Evolutionary conservation across 2,797 vertebrate species (phyloP), one percentile per base, ranked within the genome.

Genomic region (Graptemys geographica): DNA sequence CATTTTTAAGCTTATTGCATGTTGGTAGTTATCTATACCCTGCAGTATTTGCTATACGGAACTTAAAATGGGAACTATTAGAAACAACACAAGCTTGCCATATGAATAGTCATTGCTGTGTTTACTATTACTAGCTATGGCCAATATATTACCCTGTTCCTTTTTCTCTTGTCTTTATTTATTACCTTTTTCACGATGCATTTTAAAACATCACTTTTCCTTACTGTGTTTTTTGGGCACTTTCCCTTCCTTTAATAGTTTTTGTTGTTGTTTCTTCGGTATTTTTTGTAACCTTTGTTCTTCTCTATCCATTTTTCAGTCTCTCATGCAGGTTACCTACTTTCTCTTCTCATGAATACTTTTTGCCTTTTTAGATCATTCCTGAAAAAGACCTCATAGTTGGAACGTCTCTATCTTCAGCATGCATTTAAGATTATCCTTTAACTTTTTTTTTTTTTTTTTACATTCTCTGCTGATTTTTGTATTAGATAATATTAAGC

Each of bases 271-370:
- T 72, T 41, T 41, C 19, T n/a, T 79, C 18, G 79, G 18, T 28
- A 84, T 79, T 84, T 28, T 31, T 31, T 72, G 79, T 85, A 21
- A 1, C 18, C 33, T 5, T 49, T 31, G 1, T 47, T 84, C 55
- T 11, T 33, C 86, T 19, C 11, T 87, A 0, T 51, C 81, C 0
- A 1, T 37, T 92, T 94, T 81, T 83, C 11, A 16, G 8, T 79
- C 2, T 57, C 8, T 87, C 78, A 59, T 31, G 37, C 19, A 80
- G 53, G 62, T 23, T 25, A 47, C 25, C 15, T 0, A 2, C 31
- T 12, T 52, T 2, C 2, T 49, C 33, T 57, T 2, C 81, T 92
- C 81, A 16, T 87, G 44, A 56, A 37, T 59, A 18, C 0, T 0
- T 79, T 90, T 31, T 91, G 4, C 27, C 84, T 90, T 97, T 86